phyloP scores from a whole-genome alignment of 2,888 invertebrate species.

The Stomorhina lunata region DNA sequence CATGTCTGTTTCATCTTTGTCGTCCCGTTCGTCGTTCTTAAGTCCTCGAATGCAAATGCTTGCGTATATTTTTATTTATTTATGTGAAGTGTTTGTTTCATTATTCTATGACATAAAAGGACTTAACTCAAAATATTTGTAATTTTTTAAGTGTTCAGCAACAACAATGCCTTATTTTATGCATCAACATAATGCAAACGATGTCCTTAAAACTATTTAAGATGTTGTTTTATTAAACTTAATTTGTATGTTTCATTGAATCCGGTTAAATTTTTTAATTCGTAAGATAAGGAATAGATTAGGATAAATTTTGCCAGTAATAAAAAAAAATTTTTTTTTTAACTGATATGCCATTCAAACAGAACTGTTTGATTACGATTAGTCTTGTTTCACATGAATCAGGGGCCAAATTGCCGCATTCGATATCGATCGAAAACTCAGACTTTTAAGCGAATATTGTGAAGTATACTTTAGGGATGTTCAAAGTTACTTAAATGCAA shows the following conservation, averaged over 20 bases:
- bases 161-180: background rate
- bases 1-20: background rate
- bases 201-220: background rate
- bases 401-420: too few relatives aligned
- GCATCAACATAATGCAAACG: background rate
- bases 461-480: too few relatives aligned
- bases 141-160: slow-evolving; percentile 2
- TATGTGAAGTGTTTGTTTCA: background rate
- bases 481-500: too few relatives aligned
- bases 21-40: background rate
- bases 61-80: background rate
- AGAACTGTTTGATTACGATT: too few relatives aligned
- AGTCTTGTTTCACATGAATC: too few relatives aligned
- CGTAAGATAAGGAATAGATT: too few relatives aligned
- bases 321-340: too few relatives aligned
- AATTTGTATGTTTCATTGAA: background rate
- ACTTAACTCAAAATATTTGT: slow-evolving; percentile 28
- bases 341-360: too few relatives aligned
- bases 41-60: background rate
- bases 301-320: too few relatives aligned
- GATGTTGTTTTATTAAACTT: background rate
- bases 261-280: too few relatives aligned
- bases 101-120: background rate
- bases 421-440: too few relatives aligned
- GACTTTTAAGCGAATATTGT: too few relatives aligned